A percentile compares a stretch with the other conserved stretches of the same genome.
Evolutionary conservation across 2,113 vertebrate species (phyloP).

Genomic region (Pterocles gutturalis): DNA sequence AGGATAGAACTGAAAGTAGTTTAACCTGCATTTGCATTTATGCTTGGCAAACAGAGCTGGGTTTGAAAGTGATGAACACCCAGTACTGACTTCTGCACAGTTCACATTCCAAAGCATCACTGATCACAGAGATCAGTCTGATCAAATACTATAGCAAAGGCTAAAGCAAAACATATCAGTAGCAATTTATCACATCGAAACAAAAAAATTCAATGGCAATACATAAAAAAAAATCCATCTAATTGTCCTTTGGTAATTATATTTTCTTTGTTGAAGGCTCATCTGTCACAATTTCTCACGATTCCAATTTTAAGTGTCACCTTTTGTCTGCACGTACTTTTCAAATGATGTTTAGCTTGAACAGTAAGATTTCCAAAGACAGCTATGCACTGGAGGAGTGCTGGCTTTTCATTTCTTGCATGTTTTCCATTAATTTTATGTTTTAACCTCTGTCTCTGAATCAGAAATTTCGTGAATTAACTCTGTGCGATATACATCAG

Average conservation of each 20-base stretch:
- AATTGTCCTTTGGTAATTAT: background rate
- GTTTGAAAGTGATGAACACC: slow-evolving; percentile 46
- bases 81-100: slow-evolving; percentile 8
- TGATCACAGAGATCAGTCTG: slow-evolving; percentile 58
- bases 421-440: slow-evolving; percentile 19
- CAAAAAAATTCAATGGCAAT: background rate
- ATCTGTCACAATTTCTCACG: background rate
- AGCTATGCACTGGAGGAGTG: background rate
- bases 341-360: background rate
- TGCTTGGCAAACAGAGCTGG: slow-evolving; percentile 68
- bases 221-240: background rate
- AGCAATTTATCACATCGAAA: background rate
- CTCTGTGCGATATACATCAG: background rate
- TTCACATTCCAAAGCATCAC: slow-evolving; percentile 58
- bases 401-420: background rate
- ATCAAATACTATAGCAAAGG: slow-evolving; percentile 60
- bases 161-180: background rate
- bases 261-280: background rate
- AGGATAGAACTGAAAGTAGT: slow-evolving; percentile 61
- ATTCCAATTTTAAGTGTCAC: background rate
- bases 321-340: background rate
- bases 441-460: slow-evolving; percentile 29
- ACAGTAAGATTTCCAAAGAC: slow-evolving; percentile 8
- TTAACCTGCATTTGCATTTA: slow-evolving; percentile 67
- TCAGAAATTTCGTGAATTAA: slow-evolving; percentile 25